Evolutionary conservation across 2,113 vertebrate genomes (phyloP).

Genomic region (Tetraodon nigroviridis): DNA sequence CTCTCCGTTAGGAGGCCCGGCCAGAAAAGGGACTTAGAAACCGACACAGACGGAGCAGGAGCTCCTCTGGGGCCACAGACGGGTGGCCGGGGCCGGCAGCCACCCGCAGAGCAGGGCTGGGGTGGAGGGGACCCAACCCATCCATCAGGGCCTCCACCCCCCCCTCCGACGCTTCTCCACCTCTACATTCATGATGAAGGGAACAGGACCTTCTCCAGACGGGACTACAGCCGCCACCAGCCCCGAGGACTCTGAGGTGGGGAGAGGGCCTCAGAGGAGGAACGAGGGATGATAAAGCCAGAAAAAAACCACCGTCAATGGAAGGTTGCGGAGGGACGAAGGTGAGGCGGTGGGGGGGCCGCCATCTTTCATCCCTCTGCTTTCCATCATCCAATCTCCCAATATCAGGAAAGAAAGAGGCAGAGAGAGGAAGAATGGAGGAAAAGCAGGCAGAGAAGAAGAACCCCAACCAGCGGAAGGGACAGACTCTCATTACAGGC

Average conservation of each 20-base stretch:
- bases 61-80: slow-evolving; percentile 7
- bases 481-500: slow-evolving; percentile 20
- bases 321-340: slow-evolving; percentile 35
- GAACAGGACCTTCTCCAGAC: slow-evolving; percentile 47
- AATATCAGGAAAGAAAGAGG: slow-evolving; percentile 18
- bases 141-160: no score
- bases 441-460: slow-evolving; percentile 32
- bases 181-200: slow-evolving; percentile 70
- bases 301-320: slow-evolving; percentile 16
- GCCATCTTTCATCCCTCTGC: slow-evolving; percentile 20
- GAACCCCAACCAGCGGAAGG: slow-evolving; percentile 18
- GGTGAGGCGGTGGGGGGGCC: not conserved
- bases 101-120: slow-evolving; percentile 13
- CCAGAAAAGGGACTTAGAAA: slow-evolving; percentile 20
- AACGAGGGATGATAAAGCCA: slow-evolving; percentile 23
- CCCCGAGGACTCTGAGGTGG: slow-evolving; percentile 53
- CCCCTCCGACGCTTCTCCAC: slow-evolving; percentile 26
- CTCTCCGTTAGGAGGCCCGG: slow-evolving; percentile 35
- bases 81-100: not conserved
- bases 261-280: slow-evolving; percentile 34
- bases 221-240: not conserved
- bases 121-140: no score
- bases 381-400: slow-evolving; percentile 20
- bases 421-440: slow-evolving; percentile 31
- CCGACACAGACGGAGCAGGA: not conserved